phyloP scores from a whole-genome alignment of 2,113 vertebrate species.

The Seriola aureovittata region DNA sequence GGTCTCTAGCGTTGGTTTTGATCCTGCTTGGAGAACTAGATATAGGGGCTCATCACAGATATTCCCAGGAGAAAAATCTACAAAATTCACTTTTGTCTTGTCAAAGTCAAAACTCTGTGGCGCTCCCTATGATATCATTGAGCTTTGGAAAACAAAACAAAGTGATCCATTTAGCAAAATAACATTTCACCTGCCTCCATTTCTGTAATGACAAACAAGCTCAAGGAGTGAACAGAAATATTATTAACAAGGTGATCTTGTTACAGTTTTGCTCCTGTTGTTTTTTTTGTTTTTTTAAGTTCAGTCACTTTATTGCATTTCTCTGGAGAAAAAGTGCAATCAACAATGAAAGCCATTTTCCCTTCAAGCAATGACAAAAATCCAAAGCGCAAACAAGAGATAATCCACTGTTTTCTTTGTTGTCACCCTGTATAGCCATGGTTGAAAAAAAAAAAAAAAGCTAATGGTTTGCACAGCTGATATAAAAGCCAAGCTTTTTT shows the following conservation, averaged over 20 bases:
- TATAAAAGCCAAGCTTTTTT: conserved; percentile 86
- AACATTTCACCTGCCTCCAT: conserved; percentile 33
- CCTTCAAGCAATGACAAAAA: conserved; percentile 87
- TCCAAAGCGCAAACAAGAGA: conserved; percentile 87
- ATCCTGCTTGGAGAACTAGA: conserved; percentile 45
- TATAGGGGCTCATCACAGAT: conserved; percentile 39
- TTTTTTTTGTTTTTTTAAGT: conserved; percentile 27
- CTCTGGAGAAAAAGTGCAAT: conserved; percentile 90
- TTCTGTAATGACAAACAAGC: conserved; percentile 50
- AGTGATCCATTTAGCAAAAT: conserved; percentile 43
- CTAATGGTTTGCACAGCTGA: conserved; percentile 88
- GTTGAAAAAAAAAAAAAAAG: conserved; percentile 65
- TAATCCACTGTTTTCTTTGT: conserved; percentile 68
- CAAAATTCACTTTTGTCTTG: conserved; percentile 44
- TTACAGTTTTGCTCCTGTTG: conserved; percentile 56
- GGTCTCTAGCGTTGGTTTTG: conserved; percentile 38
- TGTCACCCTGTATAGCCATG: conserved; percentile 81
- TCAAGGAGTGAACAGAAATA: conserved; percentile 44
- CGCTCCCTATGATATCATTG: conserved; percentile 33
- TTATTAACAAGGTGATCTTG: conserved; percentile 45
- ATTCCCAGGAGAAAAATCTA: conserved; percentile 34
- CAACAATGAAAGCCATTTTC: conserved; percentile 90
- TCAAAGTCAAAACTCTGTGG: conserved; percentile 48
- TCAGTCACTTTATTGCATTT: conserved; percentile 91
- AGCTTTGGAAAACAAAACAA: conserved; percentile 50